These are phyloP conservation scores for Clepsis dumicolana DNA, from an alignment of 2,888 invertebrate species.

Conservation along the genomic window DNA sequence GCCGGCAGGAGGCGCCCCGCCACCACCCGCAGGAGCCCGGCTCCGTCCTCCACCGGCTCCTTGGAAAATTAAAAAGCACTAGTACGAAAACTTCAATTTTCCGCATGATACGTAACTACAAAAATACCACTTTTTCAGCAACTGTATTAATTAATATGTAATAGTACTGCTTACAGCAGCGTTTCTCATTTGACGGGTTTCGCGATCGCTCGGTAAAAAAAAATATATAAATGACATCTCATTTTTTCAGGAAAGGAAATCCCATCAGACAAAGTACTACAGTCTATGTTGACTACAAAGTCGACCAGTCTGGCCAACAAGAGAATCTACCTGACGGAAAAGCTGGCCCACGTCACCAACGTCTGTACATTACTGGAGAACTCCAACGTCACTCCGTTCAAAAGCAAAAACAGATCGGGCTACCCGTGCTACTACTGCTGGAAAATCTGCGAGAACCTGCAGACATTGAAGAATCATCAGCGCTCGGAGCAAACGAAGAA, in stretches of 20 bases:
- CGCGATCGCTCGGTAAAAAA: no score
- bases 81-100: no score
- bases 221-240: neutral
- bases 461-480: constrained; percentile 51
- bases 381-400: constrained; percentile 58
- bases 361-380: constrained; percentile 53
- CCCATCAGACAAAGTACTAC: constrained; percentile 45
- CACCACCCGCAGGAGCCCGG: no score
- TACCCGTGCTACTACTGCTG: constrained; percentile 60
- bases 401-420: constrained; percentile 54
- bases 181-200: no score
- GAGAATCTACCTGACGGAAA: constrained; percentile 46
- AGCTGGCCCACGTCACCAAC: constrained; percentile 52
- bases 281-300: constrained; percentile 6
- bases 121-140: no score
- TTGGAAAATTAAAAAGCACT: no score
- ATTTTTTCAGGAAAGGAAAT: constrained; percentile 52
- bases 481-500: constrained; percentile 15
- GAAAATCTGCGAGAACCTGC: constrained; percentile 49
- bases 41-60: no score
- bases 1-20: no score
- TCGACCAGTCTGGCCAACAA: constrained; percentile 8
- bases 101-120: no score
- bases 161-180: no score
- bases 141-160: no score